Percentiles rank a stretch among this genome's conserved stretches.
Conservation (phyloP, 2,888 invertebrate species). For the Drosophila testacea region DNA sequence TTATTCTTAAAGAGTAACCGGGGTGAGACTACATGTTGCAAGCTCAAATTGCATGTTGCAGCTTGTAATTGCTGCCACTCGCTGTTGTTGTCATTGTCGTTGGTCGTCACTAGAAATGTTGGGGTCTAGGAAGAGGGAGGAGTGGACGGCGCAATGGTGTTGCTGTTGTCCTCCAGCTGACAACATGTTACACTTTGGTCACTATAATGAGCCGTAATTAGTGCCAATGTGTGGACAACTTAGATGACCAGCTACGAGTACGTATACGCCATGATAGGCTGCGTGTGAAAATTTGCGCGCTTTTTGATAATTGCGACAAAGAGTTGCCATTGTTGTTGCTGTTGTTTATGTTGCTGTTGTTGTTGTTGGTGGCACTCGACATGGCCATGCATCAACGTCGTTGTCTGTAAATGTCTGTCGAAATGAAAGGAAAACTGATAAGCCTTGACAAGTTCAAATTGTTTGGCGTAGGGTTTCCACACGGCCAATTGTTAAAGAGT, state of each 20-base stretch:
- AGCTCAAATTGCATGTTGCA: slow-evolving; percentile 36
- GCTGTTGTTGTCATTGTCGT: slow-evolving; percentile 40
- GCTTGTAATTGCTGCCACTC: slow-evolving; percentile 70
- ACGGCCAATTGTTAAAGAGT: slow-evolving; percentile 43
- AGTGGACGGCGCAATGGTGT: background rate
- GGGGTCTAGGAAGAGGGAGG: background rate
- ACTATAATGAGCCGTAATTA: slow-evolving; percentile 81
- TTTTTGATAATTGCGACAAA: slow-evolving; percentile 76
- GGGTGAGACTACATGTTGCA: slow-evolving; percentile 2
- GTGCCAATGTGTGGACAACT: slow-evolving; percentile 70
- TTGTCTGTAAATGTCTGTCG: slow-evolving; percentile 66
- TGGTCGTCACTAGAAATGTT: slow-evolving; percentile 24
- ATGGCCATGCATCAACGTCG: slow-evolving; percentile 73
- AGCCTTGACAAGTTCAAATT: slow-evolving; percentile 77
- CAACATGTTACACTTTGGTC: slow-evolving; percentile 82
- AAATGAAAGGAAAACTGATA: slow-evolving; percentile 79
- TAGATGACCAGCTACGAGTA: slow-evolving; percentile 43
- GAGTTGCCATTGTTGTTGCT: slow-evolving; percentile 21
- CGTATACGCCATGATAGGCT: slow-evolving; percentile 50
- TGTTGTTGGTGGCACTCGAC: slow-evolving; percentile 35
- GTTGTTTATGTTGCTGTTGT: slow-evolving; percentile 5
- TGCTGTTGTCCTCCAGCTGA: slow-evolving; percentile 68
- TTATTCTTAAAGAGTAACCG: slow-evolving; percentile 18
- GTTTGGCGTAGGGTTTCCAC: slow-evolving; percentile 50
- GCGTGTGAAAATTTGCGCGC: slow-evolving; percentile 78